phyloP scores from a whole-genome alignment of 2,888 invertebrate species.

The Diabrotica balteata region DNA sequence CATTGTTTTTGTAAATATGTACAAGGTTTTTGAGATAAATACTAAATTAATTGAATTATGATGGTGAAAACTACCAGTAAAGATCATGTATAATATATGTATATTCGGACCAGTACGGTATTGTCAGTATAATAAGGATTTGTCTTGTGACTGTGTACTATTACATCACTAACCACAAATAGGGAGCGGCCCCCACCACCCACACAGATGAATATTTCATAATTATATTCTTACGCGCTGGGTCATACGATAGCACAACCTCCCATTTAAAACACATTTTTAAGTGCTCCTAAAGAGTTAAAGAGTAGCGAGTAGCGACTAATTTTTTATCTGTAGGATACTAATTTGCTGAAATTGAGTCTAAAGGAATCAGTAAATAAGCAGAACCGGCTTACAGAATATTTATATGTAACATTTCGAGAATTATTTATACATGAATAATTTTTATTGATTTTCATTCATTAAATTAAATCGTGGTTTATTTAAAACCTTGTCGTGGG shows the following conservation, averaged over 20 bases:
- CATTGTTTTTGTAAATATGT: too few relatives aligned
- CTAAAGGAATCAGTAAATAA: background rate
- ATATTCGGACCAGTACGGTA: too few relatives aligned
- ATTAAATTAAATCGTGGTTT: too few relatives aligned
- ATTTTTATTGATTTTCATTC: too few relatives aligned
- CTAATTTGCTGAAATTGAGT: background rate
- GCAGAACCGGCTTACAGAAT: background rate
- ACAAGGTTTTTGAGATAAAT: too few relatives aligned
- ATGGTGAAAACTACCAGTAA: too few relatives aligned
- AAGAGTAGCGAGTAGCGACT: background rate
- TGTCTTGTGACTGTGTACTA: too few relatives aligned
- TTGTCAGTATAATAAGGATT: too few relatives aligned
- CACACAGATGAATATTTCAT: conserved; percentile 43
- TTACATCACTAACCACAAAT: background rate
- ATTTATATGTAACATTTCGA: background rate
- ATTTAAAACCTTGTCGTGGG: too few relatives aligned
- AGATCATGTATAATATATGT: too few relatives aligned
- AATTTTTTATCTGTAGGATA: background rate
- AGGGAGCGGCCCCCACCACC: conserved; percentile 43
- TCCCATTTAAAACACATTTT: conserved; percentile 3
- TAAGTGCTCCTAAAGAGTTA: background rate
- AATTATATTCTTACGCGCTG: conserved; percentile 28
- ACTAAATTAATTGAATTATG: too few relatives aligned
- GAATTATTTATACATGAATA: too few relatives aligned
- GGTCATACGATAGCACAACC: conserved; percentile 2